These are phyloP conservation scores for Iguana delicatissima DNA, from an alignment of 2,797 vertebrate genomes.

Conservation along the genomic window DNA sequence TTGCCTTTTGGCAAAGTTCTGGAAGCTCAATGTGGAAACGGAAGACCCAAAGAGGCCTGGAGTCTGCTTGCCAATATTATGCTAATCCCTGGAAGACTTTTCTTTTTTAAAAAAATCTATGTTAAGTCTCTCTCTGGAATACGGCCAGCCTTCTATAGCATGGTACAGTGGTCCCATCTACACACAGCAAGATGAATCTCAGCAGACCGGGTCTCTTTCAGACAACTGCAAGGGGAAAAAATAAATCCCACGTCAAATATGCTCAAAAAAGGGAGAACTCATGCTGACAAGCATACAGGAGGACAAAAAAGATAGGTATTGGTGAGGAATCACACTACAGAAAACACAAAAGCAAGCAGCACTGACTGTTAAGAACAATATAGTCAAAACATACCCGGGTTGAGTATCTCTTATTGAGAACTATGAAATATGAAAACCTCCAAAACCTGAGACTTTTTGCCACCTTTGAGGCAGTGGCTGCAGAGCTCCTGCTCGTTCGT, in stretches of 20 bases:
- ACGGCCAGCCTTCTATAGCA: background rate
- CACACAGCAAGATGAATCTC: slow-evolving; percentile 1
- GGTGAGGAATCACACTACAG: no score
- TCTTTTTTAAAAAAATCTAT: background rate
- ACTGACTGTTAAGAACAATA: no score
- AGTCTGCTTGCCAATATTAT: background rate
- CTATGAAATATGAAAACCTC: no score
- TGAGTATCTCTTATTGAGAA: no score
- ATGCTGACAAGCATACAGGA: no score
- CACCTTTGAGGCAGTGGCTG: no score
- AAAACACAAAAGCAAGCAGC: no score
- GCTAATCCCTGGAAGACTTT: background rate
- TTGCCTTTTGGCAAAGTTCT: slow-evolving; percentile 48
- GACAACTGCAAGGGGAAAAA: slow-evolving; percentile 72
- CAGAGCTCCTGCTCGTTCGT: no score
- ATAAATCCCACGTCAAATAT: background rate
- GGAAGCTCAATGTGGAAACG: slow-evolving; percentile 35
- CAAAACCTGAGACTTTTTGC: no score
- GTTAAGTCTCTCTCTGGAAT: slow-evolving; percentile 22
- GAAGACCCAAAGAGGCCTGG: background rate
- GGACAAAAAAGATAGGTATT: background rate
- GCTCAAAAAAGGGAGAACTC: background rate
- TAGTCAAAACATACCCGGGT: no score
- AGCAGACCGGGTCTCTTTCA: slow-evolving; percentile 63
- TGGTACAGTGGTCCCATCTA: slow-evolving; percentile 19